phyloP scores from a whole-genome alignment of 2,797 vertebrate genomes.

The Poecilia picta region DNA sequence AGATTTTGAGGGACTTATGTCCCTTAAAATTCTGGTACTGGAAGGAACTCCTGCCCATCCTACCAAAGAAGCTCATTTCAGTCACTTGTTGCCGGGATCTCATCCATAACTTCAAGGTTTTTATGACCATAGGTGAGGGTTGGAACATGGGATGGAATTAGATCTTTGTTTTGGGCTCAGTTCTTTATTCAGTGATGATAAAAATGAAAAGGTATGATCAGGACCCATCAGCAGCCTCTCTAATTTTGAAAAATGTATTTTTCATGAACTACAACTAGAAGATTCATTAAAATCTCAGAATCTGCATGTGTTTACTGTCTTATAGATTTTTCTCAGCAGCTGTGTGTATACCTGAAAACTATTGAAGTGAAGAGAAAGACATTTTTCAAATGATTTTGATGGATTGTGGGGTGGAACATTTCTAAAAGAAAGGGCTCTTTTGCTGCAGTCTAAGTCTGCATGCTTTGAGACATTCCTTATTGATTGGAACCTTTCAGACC shows the following conservation, averaged over 20 bases:
- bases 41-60: background rate
- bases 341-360: background rate
- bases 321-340: background rate
- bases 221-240: background rate
- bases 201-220: background rate
- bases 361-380: background rate
- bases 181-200: background rate
- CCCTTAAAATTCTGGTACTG: too few relatives aligned
- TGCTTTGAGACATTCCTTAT: background rate
- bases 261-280: background rate
- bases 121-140: background rate
- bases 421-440: background rate
- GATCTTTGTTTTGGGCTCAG: background rate
- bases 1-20: too few relatives aligned
- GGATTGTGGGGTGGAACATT: background rate
- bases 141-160: background rate
- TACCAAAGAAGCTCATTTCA: background rate
- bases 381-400: background rate
- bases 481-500: background rate
- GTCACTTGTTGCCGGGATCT: background rate
- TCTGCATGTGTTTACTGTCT: background rate
- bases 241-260: background rate
- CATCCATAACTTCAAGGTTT: background rate
- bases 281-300: background rate
- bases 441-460: background rate